Conservation (phyloP, 2,797 vertebrate genomes). For the Molothrus aeneus region DNA sequence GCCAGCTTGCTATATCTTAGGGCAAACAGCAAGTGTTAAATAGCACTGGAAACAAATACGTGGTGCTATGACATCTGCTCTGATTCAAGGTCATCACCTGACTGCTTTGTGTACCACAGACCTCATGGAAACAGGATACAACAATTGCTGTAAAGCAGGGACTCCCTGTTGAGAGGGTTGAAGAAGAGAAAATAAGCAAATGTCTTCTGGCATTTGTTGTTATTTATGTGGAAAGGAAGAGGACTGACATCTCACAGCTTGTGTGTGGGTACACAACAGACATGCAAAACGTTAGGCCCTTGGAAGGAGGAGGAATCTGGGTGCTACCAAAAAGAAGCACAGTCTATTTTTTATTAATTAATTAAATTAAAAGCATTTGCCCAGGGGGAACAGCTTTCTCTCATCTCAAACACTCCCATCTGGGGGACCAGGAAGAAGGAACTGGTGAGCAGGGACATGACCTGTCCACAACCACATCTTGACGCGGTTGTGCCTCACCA, state of each 20-base stretch:
- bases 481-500: background rate
- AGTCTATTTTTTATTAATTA: background rate
- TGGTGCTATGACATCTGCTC: background rate
- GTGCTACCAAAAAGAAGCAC: background rate
- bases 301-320: background rate
- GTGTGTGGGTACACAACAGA: background rate
- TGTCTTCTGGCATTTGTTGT: background rate
- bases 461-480: background rate
- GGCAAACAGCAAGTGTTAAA: background rate
- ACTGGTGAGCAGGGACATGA: background rate
- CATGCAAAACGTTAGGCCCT: background rate
- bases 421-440: background rate
- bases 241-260: background rate
- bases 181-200: background rate
- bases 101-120: background rate
- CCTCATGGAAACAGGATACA: background rate
- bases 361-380: background rate
- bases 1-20: background rate
- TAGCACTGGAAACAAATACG: background rate
- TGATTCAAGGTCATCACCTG: background rate
- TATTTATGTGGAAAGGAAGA: background rate
- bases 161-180: background rate
- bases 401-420: rapidly evolving
- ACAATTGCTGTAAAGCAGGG: background rate
- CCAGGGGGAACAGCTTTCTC: background rate